Percentiles rank a stretch among this genome's conserved stretches.
Evolutionary conservation across 2,113 vertebrate species (phyloP).

Genomic region (Xyrauchen texanus): DNA sequence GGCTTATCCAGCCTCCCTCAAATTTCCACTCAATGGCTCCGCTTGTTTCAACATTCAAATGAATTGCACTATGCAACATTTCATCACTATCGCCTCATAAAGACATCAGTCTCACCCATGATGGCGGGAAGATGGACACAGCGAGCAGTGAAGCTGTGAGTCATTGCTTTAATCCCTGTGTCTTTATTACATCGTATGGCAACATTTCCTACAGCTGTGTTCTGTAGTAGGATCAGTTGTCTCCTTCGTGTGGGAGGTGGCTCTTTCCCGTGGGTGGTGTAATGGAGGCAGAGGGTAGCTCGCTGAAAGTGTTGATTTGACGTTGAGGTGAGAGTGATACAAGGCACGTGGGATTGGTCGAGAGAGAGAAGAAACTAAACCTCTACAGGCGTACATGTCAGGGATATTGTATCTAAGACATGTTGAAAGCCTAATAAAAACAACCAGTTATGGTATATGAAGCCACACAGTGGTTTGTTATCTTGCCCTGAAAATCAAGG

Average conservation of each 20-base stretch:
- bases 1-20: constrained; percentile 27
- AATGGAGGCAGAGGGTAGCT: constrained; percentile 31
- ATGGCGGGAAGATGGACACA: constrained; percentile 25
- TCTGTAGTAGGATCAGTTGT: constrained; percentile 32
- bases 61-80: constrained; percentile 28
- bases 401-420: constrained; percentile 14
- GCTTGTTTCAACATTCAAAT: constrained; percentile 18
- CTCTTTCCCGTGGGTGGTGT: not conserved
- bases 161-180: constrained; percentile 52
- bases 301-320: constrained; percentile 41
- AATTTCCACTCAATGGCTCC: constrained; percentile 17
- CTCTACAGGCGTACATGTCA: constrained; percentile 24
- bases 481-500: too few relatives aligned
- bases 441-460: not conserved
- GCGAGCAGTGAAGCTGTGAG: constrained; percentile 41
- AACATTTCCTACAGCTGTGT: constrained; percentile 43
- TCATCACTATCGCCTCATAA: constrained; percentile 47
- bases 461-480: not conserved
- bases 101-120: constrained; percentile 48
- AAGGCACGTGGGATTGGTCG: constrained; percentile 40
- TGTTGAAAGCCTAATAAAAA: constrained; percentile 30
- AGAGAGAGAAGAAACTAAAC: constrained; percentile 18
- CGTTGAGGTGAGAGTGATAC: constrained; percentile 25
- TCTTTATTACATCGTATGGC: constrained; percentile 53
- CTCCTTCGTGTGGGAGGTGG: not conserved